A percentile compares a stretch with the other conserved stretches of the same genome.
Conservation (phyloP, 2,797 vertebrate species). For the Limosa lapponica region DNA sequence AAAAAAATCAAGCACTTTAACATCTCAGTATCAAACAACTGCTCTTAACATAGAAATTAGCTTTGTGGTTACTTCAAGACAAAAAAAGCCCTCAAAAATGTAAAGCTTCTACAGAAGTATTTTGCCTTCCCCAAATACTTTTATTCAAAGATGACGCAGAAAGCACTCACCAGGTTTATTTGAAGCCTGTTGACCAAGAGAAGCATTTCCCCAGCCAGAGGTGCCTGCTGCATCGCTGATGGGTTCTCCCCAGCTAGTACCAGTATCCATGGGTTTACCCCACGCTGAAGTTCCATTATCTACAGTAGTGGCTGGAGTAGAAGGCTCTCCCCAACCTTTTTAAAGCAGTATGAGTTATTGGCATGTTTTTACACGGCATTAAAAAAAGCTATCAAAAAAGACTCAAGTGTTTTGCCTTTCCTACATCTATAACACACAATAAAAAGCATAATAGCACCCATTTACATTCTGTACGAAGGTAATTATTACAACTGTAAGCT, state of each 20-base stretch:
- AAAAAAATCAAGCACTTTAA: background rate
- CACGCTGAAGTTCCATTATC: conserved; percentile 97
- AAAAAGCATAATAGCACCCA: background rate
- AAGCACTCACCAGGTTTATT: conserved; percentile 87
- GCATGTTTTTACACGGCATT: background rate
- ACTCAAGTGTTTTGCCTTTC: background rate
- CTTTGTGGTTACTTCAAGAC: background rate
- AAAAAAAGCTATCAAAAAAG: background rate
- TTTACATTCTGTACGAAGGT: background rate
- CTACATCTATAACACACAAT: background rate
- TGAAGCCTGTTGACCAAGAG: conserved; percentile 85
- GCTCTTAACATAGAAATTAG: background rate
- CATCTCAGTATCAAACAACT: background rate
- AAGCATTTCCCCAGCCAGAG: conserved; percentile 83
- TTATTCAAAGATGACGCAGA: background rate
- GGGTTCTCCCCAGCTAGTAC: conserved; percentile 87
- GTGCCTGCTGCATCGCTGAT: conserved; percentile 77
- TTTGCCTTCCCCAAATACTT: fast-evolving
- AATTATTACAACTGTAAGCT: background rate
- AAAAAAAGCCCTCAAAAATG: background rate
- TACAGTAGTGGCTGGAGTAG: conserved; percentile 86
- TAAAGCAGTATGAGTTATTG: conserved; percentile 48
- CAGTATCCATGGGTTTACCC: conserved; percentile 91
- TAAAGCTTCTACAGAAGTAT: background rate
- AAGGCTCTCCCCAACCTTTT: conserved; percentile 91